phyloP scores from a whole-genome alignment of 37 sponge, comb jelly and placozoan species.

The Chondrosia reniformis region DNA sequence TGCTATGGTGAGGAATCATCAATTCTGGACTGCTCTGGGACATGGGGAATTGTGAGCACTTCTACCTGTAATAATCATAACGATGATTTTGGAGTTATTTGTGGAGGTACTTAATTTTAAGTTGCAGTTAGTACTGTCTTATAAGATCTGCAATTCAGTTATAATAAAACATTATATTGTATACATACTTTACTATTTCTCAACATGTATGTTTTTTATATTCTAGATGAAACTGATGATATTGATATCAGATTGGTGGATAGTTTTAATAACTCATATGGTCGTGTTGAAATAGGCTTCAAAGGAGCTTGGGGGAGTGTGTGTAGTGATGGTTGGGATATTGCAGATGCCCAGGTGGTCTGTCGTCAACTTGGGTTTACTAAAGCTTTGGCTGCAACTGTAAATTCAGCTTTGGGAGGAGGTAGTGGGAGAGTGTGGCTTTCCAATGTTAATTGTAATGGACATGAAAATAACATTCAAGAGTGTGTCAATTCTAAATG shows the following conservation, averaged over 20 bases:
- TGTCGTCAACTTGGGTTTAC: slow-evolving; percentile 29
- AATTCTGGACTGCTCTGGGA: background rate
- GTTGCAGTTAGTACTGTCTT: no score
- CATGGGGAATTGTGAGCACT: background rate
- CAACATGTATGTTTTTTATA: no score
- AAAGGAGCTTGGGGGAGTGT: slow-evolving; percentile 69
- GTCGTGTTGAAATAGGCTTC: slow-evolving; percentile 50
- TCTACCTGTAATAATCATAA: background rate
- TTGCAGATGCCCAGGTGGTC: slow-evolving; percentile 49
- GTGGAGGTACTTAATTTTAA: background rate
- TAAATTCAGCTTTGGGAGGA: background rate
- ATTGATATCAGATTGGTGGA: slow-evolving; percentile 25
- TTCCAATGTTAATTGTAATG: background rate
- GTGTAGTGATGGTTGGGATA: slow-evolving; percentile 56
- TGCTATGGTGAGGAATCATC: background rate
- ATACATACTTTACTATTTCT: no score
- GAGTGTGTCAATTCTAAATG: slow-evolving; percentile 4
- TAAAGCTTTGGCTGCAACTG: background rate
- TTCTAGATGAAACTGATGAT: no score
- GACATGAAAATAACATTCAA: background rate
- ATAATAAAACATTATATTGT: no score
- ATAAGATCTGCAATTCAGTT: no score
- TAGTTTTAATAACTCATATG: background rate
- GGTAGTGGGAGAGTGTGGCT: background rate
- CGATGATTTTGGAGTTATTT: background rate